phyloP scores from a whole-genome alignment of 2,888 invertebrate genomes.

The Trissonchulus latispiculum region DNA sequence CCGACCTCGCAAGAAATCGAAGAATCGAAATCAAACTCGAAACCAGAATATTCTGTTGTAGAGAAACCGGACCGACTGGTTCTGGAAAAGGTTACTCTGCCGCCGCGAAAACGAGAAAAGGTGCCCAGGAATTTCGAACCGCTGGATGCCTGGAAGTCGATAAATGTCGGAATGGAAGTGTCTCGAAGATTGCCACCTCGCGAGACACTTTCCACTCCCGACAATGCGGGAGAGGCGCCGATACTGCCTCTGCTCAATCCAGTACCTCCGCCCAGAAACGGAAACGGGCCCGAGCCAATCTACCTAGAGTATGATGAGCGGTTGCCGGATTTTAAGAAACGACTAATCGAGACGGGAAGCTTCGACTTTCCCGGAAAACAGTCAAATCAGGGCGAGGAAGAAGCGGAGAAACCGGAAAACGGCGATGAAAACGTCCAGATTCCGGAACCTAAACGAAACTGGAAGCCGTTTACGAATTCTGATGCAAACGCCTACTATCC shows the following conservation, averaged over 20 bases:
- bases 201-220: not conserved
- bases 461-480: not conserved
- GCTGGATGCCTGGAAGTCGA: constrained; percentile 12
- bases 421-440: not conserved
- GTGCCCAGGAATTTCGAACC: constrained; percentile 19
- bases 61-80: not conserved
- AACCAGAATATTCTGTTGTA: too few species aligned
- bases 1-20: not conserved
- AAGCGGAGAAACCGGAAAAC: not conserved
- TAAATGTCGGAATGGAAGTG: constrained; percentile 11
- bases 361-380: constrained; percentile 23
- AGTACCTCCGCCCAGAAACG: constrained; percentile 7
- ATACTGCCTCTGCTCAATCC: not conserved
- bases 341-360: constrained; percentile 24
- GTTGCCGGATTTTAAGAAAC: constrained; percentile 25
- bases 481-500: not conserved
- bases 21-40: not conserved
- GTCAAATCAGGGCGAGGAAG: not conserved
- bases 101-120: not conserved
- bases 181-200: not conserved
- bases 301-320: constrained; percentile 24
- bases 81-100: not conserved
- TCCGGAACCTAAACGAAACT: not conserved
- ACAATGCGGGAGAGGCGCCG: constrained; percentile 13
- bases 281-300: constrained; percentile 19